These are phyloP conservation scores for Venusia cambrica DNA, from an alignment of 2,888 invertebrate species.

Conservation along the genomic window DNA sequence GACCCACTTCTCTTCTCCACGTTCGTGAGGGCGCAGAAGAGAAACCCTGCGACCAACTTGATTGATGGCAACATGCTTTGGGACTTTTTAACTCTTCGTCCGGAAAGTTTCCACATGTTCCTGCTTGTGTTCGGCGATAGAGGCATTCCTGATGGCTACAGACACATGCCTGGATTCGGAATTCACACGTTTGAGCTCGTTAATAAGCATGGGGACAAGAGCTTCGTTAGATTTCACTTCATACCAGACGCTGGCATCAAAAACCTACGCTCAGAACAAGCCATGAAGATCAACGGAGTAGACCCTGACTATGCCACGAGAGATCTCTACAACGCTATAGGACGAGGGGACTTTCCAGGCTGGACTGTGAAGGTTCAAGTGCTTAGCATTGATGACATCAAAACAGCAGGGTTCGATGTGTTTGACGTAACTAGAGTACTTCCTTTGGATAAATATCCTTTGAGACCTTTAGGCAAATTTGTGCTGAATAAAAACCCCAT, in stretches of 20 bases:
- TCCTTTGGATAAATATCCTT: slow-evolving; percentile 87
- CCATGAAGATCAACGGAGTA: slow-evolving; percentile 82
- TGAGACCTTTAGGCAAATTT: slow-evolving; percentile 90
- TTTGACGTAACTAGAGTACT: slow-evolving; percentile 95
- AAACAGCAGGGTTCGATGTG: slow-evolving; percentile 88
- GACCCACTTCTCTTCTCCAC: slow-evolving; percentile 93
- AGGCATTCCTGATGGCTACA: slow-evolving; percentile 93
- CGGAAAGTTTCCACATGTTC: slow-evolving; percentile 92
- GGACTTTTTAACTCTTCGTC: slow-evolving; percentile 92
- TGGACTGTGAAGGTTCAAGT: slow-evolving; percentile 91
- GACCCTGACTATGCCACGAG: slow-evolving; percentile 93
- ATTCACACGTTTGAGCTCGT: slow-evolving; percentile 94
- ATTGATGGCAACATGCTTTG: slow-evolving; percentile 94
- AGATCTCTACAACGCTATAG: slow-evolving; percentile 93
- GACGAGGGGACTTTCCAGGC: slow-evolving; percentile 84
- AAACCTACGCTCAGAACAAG: slow-evolving; percentile 84
- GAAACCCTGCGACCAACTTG: slow-evolving; percentile 92
- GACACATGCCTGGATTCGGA: slow-evolving; percentile 95
- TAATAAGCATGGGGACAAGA: slow-evolving; percentile 84
- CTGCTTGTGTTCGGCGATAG: slow-evolving; percentile 91
- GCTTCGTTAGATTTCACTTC: slow-evolving; percentile 93
- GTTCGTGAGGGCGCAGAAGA: slow-evolving; percentile 95
- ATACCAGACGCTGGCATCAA: slow-evolving; percentile 93
- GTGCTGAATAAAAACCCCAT: slow-evolving; percentile 92
- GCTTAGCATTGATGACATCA: slow-evolving; percentile 90